Base-by-base conservation (phyloP, 2,113 vertebrate species). In the Rafetus swinhoei region DNA sequence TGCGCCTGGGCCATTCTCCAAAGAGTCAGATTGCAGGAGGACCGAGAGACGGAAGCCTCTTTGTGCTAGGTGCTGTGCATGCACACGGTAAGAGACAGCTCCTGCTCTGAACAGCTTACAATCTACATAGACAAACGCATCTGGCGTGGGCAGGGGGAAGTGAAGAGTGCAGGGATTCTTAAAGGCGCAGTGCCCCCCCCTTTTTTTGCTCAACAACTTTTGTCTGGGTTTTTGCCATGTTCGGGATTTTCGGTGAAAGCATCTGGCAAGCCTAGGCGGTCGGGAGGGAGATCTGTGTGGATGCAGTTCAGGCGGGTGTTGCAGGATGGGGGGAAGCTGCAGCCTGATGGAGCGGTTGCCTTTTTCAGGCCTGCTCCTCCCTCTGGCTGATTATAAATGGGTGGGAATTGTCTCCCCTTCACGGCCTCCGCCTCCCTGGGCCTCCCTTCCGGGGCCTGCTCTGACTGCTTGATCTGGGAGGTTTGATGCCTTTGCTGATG, bases 401-500 rank as follows among this genome's bases (percentile, higher is more conserved):
- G 72, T 81, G 65, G 35, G 83, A 90, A 88, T 89, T 92, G 90
- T 91, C 57, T 95, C 85, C 90, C 52, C 93, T 84, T 90, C 89
- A 90, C 89, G 92, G 79, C 90, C 92, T 91, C 87, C 84, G 16
- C 79, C 72, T 91, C 83, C 53, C 50, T 12, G 1, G 85, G 86
- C 92, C 85, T 86, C 90, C 80, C 45, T 88, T 79, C 52, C 24
- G 1, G 79, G 57, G 35, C 65, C 84, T 1, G 18, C 90, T 93
- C 79, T 85, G 85, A 85, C 54, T 87, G 88, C 83, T 93, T 6
- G 19, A 54, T 87, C 90, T 95, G 77, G 65, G 90, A 45, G 82
- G 94, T 89, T 82, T 87, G 87, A 89, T 88, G 91, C 24, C 82
- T 81, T 85, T 90, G 92, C 94, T 96, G 77, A 95, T 87, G 83